phyloP scores from a whole-genome alignment of 1,140 invertebrate genomes.

The Cydia strobilella region DNA sequence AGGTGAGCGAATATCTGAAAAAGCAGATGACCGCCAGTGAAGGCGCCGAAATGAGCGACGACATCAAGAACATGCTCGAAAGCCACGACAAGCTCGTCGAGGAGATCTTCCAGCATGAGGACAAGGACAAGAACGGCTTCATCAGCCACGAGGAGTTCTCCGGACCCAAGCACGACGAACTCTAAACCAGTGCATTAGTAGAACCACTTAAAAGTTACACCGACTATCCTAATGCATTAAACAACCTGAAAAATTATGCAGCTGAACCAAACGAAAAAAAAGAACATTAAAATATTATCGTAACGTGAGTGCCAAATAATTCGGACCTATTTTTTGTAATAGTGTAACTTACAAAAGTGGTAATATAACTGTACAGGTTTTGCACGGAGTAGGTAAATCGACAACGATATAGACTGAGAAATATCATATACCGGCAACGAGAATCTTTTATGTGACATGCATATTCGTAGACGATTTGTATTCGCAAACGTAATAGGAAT shows the following conservation, averaged over 20 bases:
- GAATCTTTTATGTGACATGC: not conserved
- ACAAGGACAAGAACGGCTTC: slow-evolving; percentile 96
- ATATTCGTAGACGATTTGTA: not conserved
- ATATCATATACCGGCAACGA: not conserved
- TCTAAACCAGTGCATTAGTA: slow-evolving; percentile 82
- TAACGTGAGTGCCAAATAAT: slow-evolving; percentile 7
- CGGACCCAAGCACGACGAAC: slow-evolving; percentile 97
- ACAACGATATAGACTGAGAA: slow-evolving; percentile 7
- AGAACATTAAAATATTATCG: not conserved
- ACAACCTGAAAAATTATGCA: not conserved
- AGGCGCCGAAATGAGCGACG: slow-evolving; percentile 85
- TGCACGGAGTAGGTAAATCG: slow-evolving; percentile 5
- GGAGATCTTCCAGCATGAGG: slow-evolving; percentile 98
- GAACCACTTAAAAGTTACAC: slow-evolving; percentile 31
- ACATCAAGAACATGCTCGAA: slow-evolving; percentile 91
- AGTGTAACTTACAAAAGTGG: slow-evolving; percentile 1
- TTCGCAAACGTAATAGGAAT: slow-evolving; percentile 6
- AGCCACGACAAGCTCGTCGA: slow-evolving; percentile 96
- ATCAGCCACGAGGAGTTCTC: slow-evolving; percentile 98
- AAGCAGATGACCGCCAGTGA: slow-evolving; percentile 93
- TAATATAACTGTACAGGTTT: slow-evolving; percentile 4
- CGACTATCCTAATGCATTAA: not conserved
- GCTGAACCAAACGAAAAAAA: not conserved
- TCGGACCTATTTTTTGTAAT: not conserved
- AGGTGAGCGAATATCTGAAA: slow-evolving; percentile 94